Evolutionary conservation across 2,888 invertebrate species (phyloP).

Genomic region (Gymnosoma rotundatum): DNA sequence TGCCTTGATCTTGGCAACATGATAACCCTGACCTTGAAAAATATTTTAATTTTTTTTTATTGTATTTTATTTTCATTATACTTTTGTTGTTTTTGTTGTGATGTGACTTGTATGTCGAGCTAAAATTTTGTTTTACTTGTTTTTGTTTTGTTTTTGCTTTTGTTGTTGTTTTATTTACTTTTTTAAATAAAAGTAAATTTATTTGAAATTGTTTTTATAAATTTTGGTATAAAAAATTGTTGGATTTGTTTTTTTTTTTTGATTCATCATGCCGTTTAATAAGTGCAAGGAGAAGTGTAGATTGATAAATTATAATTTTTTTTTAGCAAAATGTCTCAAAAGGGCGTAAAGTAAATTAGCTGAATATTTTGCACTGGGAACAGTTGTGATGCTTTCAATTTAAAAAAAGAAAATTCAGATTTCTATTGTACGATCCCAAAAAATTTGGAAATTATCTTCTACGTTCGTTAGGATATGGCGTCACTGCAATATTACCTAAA

Average conservation of each 20-base stretch:
- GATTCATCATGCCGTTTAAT: too few relatives aligned
- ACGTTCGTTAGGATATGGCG: too few relatives aligned
- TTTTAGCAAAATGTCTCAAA: neutral
- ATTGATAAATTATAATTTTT: neutral
- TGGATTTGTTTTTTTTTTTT: neutral
- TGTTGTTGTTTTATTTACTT: constrained; percentile 27
- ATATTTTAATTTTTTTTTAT: constrained; percentile 54
- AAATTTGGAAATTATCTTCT: too few relatives aligned
- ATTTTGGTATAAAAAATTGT: constrained; percentile 42
- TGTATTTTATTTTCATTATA: constrained; percentile 70
- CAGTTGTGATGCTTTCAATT: too few relatives aligned
- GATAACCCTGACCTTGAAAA: constrained; percentile 78
- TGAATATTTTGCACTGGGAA: too few relatives aligned
- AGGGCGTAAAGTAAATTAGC: too few relatives aligned
- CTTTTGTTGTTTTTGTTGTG: constrained; percentile 39
- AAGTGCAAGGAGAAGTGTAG: neutral
- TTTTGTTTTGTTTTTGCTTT: constrained; percentile 23
- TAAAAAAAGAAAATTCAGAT: too few relatives aligned
- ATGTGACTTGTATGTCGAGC: constrained; percentile 14
- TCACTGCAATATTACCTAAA: too few relatives aligned
- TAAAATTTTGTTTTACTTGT: constrained; percentile 17
- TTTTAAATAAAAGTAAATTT: constrained; percentile 19
- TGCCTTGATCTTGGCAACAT: constrained; percentile 80
- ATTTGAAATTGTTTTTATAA: constrained; percentile 10
- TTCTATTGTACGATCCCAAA: too few relatives aligned